A percentile compares a stretch with the other conserved stretches of the same genome.
Evolutionary conservation across 2,888 invertebrate species (phyloP).

Genomic region (Calliopum simillimum): DNA sequence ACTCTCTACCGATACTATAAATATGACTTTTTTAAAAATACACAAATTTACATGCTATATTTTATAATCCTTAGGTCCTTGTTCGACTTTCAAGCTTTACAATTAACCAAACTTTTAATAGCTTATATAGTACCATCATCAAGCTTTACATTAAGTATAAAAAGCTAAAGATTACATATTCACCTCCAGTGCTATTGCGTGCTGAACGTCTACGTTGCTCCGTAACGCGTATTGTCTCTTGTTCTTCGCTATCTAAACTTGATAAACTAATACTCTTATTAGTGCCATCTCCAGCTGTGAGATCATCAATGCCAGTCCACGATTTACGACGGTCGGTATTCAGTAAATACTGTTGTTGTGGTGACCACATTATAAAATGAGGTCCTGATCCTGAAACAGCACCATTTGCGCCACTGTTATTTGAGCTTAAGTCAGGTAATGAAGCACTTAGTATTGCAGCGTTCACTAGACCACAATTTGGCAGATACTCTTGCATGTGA

Average conservation of each 20-base stretch:
- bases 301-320: slow-evolving; percentile 88
- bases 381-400: slow-evolving; percentile 13
- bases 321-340: slow-evolving; percentile 76
- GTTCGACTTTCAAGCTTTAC: too few species aligned
- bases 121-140: too few species aligned
- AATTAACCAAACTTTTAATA: too few species aligned
- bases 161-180: slow-evolving; percentile 33
- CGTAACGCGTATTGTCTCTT: slow-evolving; percentile 71
- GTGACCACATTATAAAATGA: slow-evolving; percentile 61
- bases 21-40: too few species aligned
- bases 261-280: slow-evolving; percentile 76
- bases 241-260: slow-evolving; percentile 89
- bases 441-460: slow-evolving; percentile 60
- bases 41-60: too few species aligned
- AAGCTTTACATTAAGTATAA: background rate
- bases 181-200: slow-evolving; percentile 69
- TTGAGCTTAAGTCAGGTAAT: slow-evolving; percentile 62
- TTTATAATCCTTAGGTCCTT: too few species aligned
- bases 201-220: slow-evolving; percentile 70
- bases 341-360: slow-evolving; percentile 61
- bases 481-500: slow-evolving; percentile 59
- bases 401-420: slow-evolving; percentile 49
- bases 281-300: slow-evolving; percentile 71
- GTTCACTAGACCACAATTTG: slow-evolving; percentile 58
- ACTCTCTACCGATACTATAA: too few species aligned